Conservation (phyloP, 1,140 invertebrate species). For the Capitella teleta region DNA sequence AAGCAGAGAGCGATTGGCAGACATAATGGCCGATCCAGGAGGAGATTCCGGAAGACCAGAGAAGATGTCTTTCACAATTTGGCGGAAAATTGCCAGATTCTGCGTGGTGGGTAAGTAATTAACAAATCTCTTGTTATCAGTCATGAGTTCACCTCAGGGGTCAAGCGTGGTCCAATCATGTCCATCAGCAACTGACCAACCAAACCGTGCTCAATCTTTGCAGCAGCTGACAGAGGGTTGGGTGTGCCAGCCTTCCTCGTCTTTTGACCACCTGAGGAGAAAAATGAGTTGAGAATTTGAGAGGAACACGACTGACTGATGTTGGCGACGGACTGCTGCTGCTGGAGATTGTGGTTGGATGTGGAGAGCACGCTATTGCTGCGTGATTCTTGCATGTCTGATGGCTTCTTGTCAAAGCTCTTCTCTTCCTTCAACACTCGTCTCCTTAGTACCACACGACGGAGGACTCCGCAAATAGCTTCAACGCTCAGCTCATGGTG, state of each 20-base stretch:
- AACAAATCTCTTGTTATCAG: not conserved
- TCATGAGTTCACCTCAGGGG: slow-evolving; percentile 23
- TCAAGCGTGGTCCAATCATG: slow-evolving; percentile 33
- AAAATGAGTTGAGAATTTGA: too few relatives aligned
- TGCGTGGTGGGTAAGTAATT: slow-evolving; percentile 10
- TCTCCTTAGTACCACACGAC: too few relatives aligned
- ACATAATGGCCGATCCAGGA: slow-evolving; percentile 14
- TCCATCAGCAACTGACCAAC: slow-evolving; percentile 35
- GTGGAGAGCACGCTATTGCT: too few relatives aligned
- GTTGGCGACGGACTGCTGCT: too few relatives aligned
- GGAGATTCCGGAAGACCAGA: slow-evolving; percentile 31
- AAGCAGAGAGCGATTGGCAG: slow-evolving; percentile 20
- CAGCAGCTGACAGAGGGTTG: slow-evolving; percentile 31
- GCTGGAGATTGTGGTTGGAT: too few relatives aligned
- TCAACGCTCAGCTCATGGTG: too few relatives aligned
- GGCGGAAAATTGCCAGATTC: slow-evolving; percentile 30
- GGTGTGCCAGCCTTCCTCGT: slow-evolving; percentile 29
- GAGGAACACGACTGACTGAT: too few relatives aligned
- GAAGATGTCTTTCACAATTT: slow-evolving; percentile 34
- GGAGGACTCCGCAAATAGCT: too few relatives aligned
- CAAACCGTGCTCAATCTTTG: slow-evolving; percentile 34
- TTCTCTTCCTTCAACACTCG: too few relatives aligned
- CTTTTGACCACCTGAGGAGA: too few relatives aligned
- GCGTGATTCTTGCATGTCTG: too few relatives aligned
- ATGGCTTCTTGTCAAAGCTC: too few relatives aligned